Evolutionary conservation across 2,113 vertebrate species (phyloP).

Genomic region (Prionailurus bengalensis): DNA sequence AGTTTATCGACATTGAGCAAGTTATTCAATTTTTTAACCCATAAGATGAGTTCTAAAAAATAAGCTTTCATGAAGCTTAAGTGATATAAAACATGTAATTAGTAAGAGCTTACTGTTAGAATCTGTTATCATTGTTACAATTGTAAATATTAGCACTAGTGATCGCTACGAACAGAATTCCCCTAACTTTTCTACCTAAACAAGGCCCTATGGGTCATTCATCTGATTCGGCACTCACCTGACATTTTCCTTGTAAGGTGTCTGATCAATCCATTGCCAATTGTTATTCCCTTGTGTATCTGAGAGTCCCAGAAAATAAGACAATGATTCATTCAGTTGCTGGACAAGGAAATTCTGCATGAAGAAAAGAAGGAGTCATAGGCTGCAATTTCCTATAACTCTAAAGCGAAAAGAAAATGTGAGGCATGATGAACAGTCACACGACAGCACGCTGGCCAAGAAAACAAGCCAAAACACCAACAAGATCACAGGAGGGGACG

Average conservation of each 20-base stretch:
- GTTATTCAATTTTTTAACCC: not conserved
- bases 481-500: not conserved
- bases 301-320: slow-evolving; percentile 74
- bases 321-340: not conserved
- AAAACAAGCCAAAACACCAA: not conserved
- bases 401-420: not conserved
- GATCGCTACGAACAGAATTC: not conserved
- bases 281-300: not conserved
- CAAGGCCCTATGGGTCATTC: not conserved
- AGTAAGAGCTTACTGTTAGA: not conserved
- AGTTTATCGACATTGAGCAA: not conserved
- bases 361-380: not conserved
- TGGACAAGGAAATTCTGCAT: slow-evolving; percentile 72
- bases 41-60: not conserved
- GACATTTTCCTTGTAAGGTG: not conserved
- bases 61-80: not conserved
- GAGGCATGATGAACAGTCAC: not conserved
- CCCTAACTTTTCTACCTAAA: not conserved
- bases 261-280: slow-evolving; percentile 82
- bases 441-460: not conserved
- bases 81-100: not conserved
- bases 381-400: not conserved
- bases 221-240: slow-evolving; percentile 68
- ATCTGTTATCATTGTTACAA: not conserved
- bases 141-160: not conserved